Percentiles rank a stretch among this genome's conserved stretches.
Evolutionary conservation across 1,140 invertebrate species (phyloP).

Genomic region (Pygmarrhopalites habei): DNA sequence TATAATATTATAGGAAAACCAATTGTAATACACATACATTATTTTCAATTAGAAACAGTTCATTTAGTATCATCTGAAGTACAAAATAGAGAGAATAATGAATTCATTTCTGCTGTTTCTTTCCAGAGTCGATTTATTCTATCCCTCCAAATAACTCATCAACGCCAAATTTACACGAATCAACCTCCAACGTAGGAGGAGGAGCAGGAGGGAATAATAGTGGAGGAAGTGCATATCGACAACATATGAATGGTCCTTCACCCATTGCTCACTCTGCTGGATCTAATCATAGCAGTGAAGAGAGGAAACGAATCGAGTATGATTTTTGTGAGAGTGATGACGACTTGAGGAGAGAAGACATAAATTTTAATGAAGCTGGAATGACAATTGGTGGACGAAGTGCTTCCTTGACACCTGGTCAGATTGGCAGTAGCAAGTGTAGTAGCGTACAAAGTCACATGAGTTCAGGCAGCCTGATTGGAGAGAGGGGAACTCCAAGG

Average conservation of each 20-base stretch:
- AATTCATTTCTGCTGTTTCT: no score
- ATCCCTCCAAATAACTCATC: slow-evolving; percentile 6
- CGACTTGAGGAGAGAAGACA: slow-evolving; percentile 76
- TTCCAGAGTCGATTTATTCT: slow-evolving; percentile 42
- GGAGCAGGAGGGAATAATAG: no score
- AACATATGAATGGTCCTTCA: slow-evolving; percentile 8
- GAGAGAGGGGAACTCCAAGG: slow-evolving; percentile 29
- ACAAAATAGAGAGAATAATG: no score
- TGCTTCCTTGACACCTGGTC: slow-evolving; percentile 42
- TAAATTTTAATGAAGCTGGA: slow-evolving; percentile 56
- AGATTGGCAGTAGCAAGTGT: slow-evolving; percentile 69
- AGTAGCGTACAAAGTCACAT: slow-evolving; percentile 83
- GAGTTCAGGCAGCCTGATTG: slow-evolving; percentile 73
- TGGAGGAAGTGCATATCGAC: slow-evolving; percentile 5
- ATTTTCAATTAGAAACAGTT: no score
- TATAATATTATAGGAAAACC: no score
- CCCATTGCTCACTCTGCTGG: neutral
- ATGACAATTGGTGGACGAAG: slow-evolving; percentile 40
- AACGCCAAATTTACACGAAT: neutral
- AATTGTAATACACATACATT: no score
- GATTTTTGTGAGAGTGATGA: slow-evolving; percentile 83
- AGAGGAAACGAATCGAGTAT: slow-evolving; percentile 48
- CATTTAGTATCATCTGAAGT: no score
- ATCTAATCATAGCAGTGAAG: no score
- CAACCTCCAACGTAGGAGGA: no score